Evolutionary conservation across 2,888 invertebrate species (phyloP), one percentile per base, ranked within the genome.

Genomic region (Metellina segmentata): DNA sequence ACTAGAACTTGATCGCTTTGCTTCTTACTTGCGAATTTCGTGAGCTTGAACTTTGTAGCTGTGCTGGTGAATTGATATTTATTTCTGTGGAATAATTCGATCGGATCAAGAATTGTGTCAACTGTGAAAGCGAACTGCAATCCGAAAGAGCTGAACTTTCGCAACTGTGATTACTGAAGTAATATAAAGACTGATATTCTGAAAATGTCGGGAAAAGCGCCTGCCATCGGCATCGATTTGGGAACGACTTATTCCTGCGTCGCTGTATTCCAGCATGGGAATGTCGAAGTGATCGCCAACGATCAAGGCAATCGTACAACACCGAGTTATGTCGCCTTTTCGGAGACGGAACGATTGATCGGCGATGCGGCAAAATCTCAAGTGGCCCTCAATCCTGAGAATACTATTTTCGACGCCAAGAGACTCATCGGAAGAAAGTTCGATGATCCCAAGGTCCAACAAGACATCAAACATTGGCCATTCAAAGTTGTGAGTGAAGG

Each of bases 311-410:
- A 97, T 95, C 95, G 97, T 13, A 97, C 97, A 16, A 97, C 97
- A 90, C 97, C 97, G 0, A 97, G 97, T 61, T 98, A 97, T 95
- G 98, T 98, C 81, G 98, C 97, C 7, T 98, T 98, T 95, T 97
- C 97, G 49, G 98, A 98, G 94, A 97, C 96, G 5, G 98, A 98
- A 95, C 96, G 98, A 81, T 96, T 98, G 71, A 97, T 98, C 94
- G 98, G 98, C 74, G 98, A 98, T 95, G 97, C 97, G 20, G 98
- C 98, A 61, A 98, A 97, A 95, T 97, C 97, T 95, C 98, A 98
- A 95, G 96, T 96, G 94, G 95, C 96, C 70, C 95, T 95, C 96
- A 97, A 98, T 94, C 97, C 98, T 19, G 96, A 95, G 94, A 97
- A 97, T 94, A 97, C 97, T 6, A 97, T 97, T 0, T 97, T 97